phyloP scores from a whole-genome alignment of 2,888 invertebrate genomes.

The Chaetogeoica ovagalla region DNA sequence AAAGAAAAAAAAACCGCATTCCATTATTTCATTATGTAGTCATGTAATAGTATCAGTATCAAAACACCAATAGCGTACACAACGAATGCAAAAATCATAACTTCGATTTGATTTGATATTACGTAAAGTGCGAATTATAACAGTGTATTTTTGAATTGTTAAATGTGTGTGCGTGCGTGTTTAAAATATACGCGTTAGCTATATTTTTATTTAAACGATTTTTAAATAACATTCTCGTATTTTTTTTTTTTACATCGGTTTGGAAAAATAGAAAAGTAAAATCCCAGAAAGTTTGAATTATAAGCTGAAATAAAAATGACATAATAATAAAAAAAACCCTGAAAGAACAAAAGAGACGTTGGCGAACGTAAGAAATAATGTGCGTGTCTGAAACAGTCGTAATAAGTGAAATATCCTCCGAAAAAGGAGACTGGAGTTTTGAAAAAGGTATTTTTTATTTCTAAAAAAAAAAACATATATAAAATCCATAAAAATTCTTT shows the following conservation, averaged over 20 bases:
- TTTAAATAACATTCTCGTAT: background rate
- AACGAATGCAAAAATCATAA: too few relatives aligned
- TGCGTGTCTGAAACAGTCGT: slow-evolving; percentile 10
- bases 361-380: slow-evolving; percentile 27
- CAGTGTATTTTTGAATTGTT: too few relatives aligned
- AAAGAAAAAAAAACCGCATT: too few relatives aligned
- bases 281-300: slow-evolving; percentile 18
- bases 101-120: too few relatives aligned
- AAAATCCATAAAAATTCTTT: slow-evolving; percentile 4
- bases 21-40: too few relatives aligned
- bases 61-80: too few relatives aligned
- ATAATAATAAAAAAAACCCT: background rate
- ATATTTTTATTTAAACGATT: background rate
- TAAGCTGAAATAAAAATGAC: slow-evolving; percentile 10
- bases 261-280: background rate
- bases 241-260: background rate
- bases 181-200: too few relatives aligned
- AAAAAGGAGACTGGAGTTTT: slow-evolving; percentile 12
- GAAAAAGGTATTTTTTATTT: slow-evolving; percentile 25
- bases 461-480: background rate
- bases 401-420: slow-evolving; percentile 30
- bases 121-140: too few relatives aligned
- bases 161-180: too few relatives aligned
- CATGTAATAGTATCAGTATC: too few relatives aligned
- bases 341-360: slow-evolving; percentile 26